Evolutionary conservation across 2,888 invertebrate species (phyloP).

Genomic region (Aradus depressus): DNA sequence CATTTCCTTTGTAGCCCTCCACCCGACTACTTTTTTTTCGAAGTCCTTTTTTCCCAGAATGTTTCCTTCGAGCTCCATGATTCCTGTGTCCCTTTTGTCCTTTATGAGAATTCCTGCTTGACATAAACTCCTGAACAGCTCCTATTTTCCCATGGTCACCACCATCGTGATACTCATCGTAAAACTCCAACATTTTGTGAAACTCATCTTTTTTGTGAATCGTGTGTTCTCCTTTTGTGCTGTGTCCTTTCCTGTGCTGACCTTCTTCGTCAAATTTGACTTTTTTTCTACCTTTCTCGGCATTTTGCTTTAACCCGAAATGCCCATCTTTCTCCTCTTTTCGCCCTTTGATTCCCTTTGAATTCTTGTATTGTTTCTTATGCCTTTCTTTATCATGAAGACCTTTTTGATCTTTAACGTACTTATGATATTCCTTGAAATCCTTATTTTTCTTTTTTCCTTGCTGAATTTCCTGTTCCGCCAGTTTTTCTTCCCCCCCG

Average conservation of each 20-base stretch:
- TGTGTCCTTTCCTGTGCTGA: slow-evolving; percentile 60
- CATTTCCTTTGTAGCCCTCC: slow-evolving; percentile 42
- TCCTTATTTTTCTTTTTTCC: slow-evolving; percentile 54
- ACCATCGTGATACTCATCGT: slow-evolving; percentile 59
- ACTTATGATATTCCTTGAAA: slow-evolving; percentile 51
- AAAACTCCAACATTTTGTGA: slow-evolving; percentile 63
- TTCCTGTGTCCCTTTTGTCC: slow-evolving; percentile 29
- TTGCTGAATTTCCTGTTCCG: slow-evolving; percentile 45
- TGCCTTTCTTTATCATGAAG: slow-evolving; percentile 57
- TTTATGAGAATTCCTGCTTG: slow-evolving; percentile 38
- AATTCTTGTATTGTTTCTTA: slow-evolving; percentile 50
- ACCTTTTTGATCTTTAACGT: slow-evolving; percentile 51
- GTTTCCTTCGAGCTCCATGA: slow-evolving; percentile 26
- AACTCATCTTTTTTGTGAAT: slow-evolving; percentile 65
- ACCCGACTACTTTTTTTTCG: slow-evolving; percentile 37
- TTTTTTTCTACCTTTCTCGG: slow-evolving; percentile 54
- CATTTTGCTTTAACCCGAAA: slow-evolving; percentile 52
- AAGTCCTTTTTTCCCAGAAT: slow-evolving; percentile 36
- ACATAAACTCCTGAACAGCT: slow-evolving; percentile 45
- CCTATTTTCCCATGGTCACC: slow-evolving; percentile 55
- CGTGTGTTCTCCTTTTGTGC: slow-evolving; percentile 61
- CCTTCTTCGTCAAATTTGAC: slow-evolving; percentile 42
- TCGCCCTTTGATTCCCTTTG: slow-evolving; percentile 49
- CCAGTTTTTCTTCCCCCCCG: slow-evolving; percentile 45
- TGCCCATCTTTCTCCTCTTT: slow-evolving; percentile 53